phyloP scores from a whole-genome alignment of 2,888 invertebrate species.

The Oscheius sp. region DNA sequence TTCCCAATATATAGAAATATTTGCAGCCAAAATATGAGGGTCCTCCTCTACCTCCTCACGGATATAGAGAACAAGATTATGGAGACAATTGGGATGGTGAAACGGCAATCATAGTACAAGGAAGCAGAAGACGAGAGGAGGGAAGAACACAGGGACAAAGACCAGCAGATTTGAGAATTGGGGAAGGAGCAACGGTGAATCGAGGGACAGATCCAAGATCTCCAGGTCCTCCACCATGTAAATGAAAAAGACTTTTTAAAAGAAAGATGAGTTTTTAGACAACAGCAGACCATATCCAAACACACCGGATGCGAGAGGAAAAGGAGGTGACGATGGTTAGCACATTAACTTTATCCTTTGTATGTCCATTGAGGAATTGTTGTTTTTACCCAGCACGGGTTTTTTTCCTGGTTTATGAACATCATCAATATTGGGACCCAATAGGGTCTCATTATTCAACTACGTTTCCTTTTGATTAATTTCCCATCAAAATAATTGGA shows the following conservation, averaged over 20 bases:
- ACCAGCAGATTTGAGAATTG: slow-evolving; percentile 12
- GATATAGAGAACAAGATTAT: slow-evolving; percentile 26
- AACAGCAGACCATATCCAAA: slow-evolving; percentile 11
- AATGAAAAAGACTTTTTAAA: background rate
- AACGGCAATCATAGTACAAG: background rate
- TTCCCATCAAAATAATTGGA: too few species aligned
- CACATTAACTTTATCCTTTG: slow-evolving; percentile 19
- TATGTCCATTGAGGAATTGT: background rate
- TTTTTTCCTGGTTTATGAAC: background rate
- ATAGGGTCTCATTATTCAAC: too few species aligned
- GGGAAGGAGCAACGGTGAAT: slow-evolving; percentile 2
- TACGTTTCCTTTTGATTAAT: too few species aligned
- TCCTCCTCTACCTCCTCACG: slow-evolving; percentile 23
- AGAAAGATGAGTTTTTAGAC: background rate
- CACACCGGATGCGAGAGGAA: slow-evolving; percentile 11
- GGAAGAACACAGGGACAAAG: background rate
- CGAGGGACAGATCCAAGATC: slow-evolving; percentile 10
- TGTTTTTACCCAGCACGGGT: background rate
- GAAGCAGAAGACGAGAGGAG: background rate
- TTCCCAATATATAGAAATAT: background rate
- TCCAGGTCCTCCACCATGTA: slow-evolving; percentile 25
- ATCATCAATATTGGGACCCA: too few species aligned
- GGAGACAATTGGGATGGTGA: slow-evolving; percentile 29
- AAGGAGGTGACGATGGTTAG: slow-evolving; percentile 29
- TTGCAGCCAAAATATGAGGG: slow-evolving; percentile 3